phyloP scores from a whole-genome alignment of 2,888 invertebrate genomes.

The Cosmia pyralina region DNA sequence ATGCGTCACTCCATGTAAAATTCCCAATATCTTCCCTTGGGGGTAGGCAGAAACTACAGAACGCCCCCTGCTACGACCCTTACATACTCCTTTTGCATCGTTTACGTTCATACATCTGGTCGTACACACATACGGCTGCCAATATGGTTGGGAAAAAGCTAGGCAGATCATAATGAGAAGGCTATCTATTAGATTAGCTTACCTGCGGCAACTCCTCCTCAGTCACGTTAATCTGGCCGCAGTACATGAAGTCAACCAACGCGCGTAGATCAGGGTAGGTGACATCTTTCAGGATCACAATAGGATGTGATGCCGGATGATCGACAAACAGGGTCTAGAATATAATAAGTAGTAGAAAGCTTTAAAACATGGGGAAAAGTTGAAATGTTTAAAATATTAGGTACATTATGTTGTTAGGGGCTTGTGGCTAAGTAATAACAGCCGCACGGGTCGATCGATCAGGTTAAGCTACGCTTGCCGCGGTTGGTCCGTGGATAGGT shows the following conservation, averaged over 20 bases:
- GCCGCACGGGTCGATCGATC: too few species aligned
- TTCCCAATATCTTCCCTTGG: too few species aligned
- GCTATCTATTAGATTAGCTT: background rate
- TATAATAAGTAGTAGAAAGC: background rate
- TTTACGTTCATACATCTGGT: too few species aligned
- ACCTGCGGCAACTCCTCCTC: constrained; percentile 95
- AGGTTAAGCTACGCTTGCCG: too few species aligned
- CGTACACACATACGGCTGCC: too few species aligned
- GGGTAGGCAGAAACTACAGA: too few species aligned
- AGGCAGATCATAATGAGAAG: background rate
- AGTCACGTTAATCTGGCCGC: constrained; percentile 97
- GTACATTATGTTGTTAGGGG: too few species aligned
- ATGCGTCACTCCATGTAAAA: background rate
- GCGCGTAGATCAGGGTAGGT: constrained; percentile 95
- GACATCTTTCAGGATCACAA: constrained; percentile 97
- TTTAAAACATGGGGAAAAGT: background rate
- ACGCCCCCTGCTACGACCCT: too few species aligned
- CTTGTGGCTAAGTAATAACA: too few species aligned
- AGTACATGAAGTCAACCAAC: constrained; percentile 98
- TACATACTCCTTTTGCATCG: too few species aligned
- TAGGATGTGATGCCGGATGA: constrained; percentile 97
- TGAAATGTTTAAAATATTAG: background rate
- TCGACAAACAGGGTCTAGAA: constrained; percentile 94
- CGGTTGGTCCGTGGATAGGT: too few species aligned
- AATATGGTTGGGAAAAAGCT: background rate